These are phyloP conservation scores for Hypomecis punctinalis DNA, from an alignment of 2,888 invertebrate genomes.

Conservation along the genomic window DNA sequence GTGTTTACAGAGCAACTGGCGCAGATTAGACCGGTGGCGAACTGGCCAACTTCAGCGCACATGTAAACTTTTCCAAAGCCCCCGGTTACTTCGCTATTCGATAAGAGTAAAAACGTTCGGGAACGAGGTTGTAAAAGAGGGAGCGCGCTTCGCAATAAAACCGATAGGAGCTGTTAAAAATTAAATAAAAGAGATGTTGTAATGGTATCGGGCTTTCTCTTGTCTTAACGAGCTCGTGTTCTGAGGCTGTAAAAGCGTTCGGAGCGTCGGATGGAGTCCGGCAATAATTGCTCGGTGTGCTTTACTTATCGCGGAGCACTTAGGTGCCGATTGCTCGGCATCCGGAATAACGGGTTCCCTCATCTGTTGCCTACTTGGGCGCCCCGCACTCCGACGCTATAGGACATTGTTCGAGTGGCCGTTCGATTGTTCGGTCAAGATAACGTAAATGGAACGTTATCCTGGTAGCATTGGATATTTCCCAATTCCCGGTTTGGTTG, in stretches of 20 bases:
- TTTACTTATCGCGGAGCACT: conserved; percentile 44
- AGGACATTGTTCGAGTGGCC: conserved; percentile 19
- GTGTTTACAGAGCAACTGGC: conserved; percentile 76
- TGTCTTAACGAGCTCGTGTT: conserved; percentile 54
- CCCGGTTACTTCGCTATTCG: conserved; percentile 34
- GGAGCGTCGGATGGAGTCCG: conserved; percentile 32
- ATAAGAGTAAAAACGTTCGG: conserved; percentile 33
- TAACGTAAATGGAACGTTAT: conserved; percentile 20
- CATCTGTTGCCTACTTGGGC: conserved; percentile 19
- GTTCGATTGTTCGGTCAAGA: conserved; percentile 19
- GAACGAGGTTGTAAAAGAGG: conserved; percentile 33
- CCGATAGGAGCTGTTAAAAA: conserved; percentile 47
- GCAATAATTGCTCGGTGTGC: conserved; percentile 50
- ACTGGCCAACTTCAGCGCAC: conserved; percentile 65
- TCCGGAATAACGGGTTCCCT: conserved; percentile 29
- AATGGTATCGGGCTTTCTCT: conserved; percentile 53
- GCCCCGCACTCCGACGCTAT: conserved; percentile 3
- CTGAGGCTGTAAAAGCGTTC: conserved; percentile 53
- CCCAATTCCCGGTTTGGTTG: neutral
- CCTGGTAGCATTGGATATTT: conserved; percentile 7
- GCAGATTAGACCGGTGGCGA: conserved; percentile 64
- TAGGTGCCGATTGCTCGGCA: conserved; percentile 32
- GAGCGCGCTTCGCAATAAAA: conserved; percentile 46
- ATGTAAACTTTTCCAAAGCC: conserved; percentile 66
- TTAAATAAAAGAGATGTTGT: conserved; percentile 45